These are phyloP conservation scores for Sitta europaea DNA, from an alignment of 2,113 vertebrate species.

Conservation along the genomic window DNA sequence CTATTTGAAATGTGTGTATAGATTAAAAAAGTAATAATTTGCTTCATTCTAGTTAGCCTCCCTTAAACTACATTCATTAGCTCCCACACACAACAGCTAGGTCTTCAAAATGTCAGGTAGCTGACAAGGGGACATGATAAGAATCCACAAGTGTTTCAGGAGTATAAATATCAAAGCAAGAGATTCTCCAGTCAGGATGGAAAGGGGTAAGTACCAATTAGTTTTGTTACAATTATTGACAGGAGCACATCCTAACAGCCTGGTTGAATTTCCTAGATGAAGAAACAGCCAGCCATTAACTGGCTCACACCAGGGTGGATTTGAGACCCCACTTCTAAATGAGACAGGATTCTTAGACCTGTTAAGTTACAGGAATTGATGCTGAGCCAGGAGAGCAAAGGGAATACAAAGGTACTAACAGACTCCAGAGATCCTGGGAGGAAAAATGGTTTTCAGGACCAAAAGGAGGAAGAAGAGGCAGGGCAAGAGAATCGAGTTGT, in stretches of 20 bases:
- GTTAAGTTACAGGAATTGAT: slow-evolving; percentile 25
- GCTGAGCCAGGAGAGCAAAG: neutral
- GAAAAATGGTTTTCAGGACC: neutral
- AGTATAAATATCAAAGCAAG: neutral
- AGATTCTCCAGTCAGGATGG: neutral
- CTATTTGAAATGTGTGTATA: neutral
- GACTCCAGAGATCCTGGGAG: neutral
- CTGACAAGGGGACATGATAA: neutral
- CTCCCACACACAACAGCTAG: neutral
- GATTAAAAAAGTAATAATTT: neutral
- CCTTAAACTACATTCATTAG: neutral
- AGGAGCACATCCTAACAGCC: neutral
- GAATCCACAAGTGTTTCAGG: neutral
- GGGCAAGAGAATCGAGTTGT: neutral
- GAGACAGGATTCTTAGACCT: neutral
- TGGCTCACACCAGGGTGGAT: neutral
- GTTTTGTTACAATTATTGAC: neutral
- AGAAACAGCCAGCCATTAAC: neutral
- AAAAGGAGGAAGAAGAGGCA: neutral
- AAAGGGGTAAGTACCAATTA: neutral
- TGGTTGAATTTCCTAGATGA: neutral
- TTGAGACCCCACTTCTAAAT: slow-evolving; percentile 47
- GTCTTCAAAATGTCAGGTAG: neutral
- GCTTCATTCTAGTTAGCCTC: neutral
- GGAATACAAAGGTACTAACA: slow-evolving; percentile 25